phyloP scores from a whole-genome alignment of 2,797 vertebrate genomes.

The Falco biarmicus region DNA sequence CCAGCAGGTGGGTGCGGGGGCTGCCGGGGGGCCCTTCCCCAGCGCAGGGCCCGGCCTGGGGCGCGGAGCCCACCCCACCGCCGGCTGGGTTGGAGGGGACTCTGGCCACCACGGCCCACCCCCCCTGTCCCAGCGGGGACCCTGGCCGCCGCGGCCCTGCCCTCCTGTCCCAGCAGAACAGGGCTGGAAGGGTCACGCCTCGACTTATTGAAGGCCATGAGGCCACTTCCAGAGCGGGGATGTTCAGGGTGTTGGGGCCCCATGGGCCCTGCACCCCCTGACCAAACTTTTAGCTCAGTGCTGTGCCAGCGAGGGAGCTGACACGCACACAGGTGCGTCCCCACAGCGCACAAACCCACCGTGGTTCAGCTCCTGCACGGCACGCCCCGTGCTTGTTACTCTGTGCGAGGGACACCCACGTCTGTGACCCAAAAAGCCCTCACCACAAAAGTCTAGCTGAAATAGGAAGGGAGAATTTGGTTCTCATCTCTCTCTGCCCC shows the following conservation, averaged over 20 bases:
- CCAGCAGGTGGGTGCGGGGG: constrained; percentile 70
- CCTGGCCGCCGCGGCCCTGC: rapidly evolving
- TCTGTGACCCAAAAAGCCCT: not conserved
- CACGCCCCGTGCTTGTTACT: not conserved
- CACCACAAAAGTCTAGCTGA: not conserved
- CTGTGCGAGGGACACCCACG: not conserved
- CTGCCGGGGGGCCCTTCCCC: not conserved
- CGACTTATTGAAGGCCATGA: not conserved
- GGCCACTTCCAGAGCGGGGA: not conserved
- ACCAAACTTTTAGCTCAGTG: not conserved
- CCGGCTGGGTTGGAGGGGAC: not conserved
- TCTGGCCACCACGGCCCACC: rapidly evolving
- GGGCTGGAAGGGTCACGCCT: not conserved
- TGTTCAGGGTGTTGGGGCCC: rapidly evolving
- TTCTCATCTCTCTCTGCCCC: not conserved
- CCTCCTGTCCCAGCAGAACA: not conserved
- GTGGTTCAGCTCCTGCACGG: not conserved
- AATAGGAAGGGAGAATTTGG: not conserved
- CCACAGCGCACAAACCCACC: not conserved
- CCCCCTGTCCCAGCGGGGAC: not conserved
- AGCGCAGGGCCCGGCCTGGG: not conserved
- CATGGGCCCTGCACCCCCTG: not conserved
- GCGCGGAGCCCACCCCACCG: rapidly evolving
- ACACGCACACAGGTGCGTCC: not conserved
- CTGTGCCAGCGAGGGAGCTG: not conserved